These are phyloP conservation scores for Conus canariensis DNA, from an alignment of 2,888 invertebrate genomes.

Conservation along the genomic window DNA sequence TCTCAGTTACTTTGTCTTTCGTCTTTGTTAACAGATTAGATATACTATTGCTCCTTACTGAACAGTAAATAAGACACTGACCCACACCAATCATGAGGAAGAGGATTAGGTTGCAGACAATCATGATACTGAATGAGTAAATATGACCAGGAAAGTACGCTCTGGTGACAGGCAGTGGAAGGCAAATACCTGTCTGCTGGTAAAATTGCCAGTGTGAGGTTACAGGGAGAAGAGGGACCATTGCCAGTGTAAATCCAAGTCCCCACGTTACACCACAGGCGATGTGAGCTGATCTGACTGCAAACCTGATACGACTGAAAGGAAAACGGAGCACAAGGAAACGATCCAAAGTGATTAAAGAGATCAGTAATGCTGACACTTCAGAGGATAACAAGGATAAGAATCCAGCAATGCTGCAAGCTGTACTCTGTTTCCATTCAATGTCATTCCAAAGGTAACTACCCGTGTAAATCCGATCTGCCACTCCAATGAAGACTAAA, in stretches of 20 bases:
- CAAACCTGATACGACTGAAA: background rate
- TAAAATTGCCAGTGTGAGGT: constrained; percentile 63
- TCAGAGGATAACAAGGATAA: background rate
- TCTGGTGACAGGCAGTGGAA: constrained; percentile 75
- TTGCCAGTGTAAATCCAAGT: background rate
- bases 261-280: background rate
- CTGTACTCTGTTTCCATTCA: background rate
- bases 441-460: background rate
- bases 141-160: constrained; percentile 74
- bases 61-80: background rate
- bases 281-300: background rate
- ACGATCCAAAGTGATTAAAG: constrained; percentile 20
- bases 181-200: constrained; percentile 70
- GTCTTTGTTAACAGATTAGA: background rate
- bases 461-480: background rate
- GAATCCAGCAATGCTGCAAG: background rate
- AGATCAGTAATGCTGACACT: background rate
- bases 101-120: constrained; percentile 69
- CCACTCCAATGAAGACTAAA: background rate
- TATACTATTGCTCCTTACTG: background rate
- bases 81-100: constrained; percentile 57
- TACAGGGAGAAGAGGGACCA: constrained; percentile 58
- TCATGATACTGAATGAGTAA: constrained; percentile 73
- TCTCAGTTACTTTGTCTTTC: background rate
- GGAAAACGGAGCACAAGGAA: constrained; percentile 18